Conservation (phyloP, 2,888 invertebrate genomes). For the Pheosia tremula region DNA sequence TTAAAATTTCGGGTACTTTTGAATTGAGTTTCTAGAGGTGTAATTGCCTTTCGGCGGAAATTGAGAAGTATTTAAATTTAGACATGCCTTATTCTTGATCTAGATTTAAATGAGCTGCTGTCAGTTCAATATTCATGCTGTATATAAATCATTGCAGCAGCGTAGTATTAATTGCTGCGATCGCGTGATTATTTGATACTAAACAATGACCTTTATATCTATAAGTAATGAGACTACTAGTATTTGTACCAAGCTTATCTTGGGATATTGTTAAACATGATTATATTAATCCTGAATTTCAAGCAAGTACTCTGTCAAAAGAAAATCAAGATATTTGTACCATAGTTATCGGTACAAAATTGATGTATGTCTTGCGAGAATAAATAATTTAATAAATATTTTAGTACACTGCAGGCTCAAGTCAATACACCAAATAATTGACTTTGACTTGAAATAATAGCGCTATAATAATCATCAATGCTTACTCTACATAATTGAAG, state of each 20-base stretch:
- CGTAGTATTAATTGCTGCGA: constrained; percentile 30
- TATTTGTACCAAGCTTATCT: neutral
- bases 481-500: neutral
- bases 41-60: too few relatives aligned
- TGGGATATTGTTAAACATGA: too few relatives aligned
- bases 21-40: too few relatives aligned
- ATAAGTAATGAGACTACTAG: constrained; percentile 32
- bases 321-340: neutral
- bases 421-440: too few relatives aligned
- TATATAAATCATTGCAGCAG: constrained; percentile 20
- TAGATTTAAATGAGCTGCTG: too few relatives aligned
- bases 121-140: too few relatives aligned
- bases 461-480: neutral
- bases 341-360: neutral
- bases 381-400: neutral
- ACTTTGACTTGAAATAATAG: too few relatives aligned
- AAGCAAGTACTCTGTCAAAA: neutral
- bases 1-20: too few relatives aligned
- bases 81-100: too few relatives aligned
- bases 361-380: neutral
- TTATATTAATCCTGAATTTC: neutral
- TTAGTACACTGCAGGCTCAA: too few relatives aligned
- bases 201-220: constrained; percentile 39
- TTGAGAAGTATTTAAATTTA: too few relatives aligned
- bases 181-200: constrained; percentile 39